These are phyloP conservation scores for Patella depressa DNA, from an alignment of 2,888 invertebrate genomes.

Conservation along the genomic window DNA sequence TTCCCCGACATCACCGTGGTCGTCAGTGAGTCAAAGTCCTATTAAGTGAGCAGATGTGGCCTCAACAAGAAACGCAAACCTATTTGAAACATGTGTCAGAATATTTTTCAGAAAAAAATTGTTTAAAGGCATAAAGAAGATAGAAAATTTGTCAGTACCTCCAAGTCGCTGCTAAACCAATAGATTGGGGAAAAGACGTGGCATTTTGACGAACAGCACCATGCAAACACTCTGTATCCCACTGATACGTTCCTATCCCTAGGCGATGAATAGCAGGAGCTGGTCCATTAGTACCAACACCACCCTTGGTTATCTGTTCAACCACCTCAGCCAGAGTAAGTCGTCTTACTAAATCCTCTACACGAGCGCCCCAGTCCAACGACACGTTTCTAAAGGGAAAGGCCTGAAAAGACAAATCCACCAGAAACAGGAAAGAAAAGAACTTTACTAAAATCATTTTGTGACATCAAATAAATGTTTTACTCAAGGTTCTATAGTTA, in stretches of 20 bases:
- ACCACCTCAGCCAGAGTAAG: not conserved
- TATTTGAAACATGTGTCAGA: too few relatives aligned
- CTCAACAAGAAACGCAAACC: too few relatives aligned
- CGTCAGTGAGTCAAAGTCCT: too few relatives aligned
- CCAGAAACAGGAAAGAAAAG: not conserved
- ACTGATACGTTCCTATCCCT: slow-evolving; percentile 18
- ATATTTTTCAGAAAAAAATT: too few relatives aligned
- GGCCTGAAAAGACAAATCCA: not conserved
- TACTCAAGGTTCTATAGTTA: too few relatives aligned
- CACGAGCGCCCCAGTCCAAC: not conserved
- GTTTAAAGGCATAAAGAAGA: too few relatives aligned
- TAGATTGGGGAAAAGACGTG: slow-evolving; percentile 48
- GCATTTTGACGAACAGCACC: slow-evolving; percentile 39
- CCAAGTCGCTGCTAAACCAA: slow-evolving; percentile 47
- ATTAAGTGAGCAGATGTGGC: too few relatives aligned
- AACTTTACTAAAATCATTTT: too few relatives aligned
- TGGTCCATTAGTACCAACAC: not conserved
- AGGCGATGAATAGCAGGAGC: slow-evolving; percentile 3
- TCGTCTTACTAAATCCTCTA: not conserved
- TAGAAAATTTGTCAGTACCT: not conserved
- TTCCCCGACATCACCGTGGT: too few relatives aligned
- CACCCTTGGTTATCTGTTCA: not conserved
- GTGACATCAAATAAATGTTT: too few relatives aligned
- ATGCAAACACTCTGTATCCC: slow-evolving; percentile 31
- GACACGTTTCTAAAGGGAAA: not conserved